phyloP scores from a whole-genome alignment of 64 coral and sea anemone genomes.

The Pachyseris speciosa region DNA sequence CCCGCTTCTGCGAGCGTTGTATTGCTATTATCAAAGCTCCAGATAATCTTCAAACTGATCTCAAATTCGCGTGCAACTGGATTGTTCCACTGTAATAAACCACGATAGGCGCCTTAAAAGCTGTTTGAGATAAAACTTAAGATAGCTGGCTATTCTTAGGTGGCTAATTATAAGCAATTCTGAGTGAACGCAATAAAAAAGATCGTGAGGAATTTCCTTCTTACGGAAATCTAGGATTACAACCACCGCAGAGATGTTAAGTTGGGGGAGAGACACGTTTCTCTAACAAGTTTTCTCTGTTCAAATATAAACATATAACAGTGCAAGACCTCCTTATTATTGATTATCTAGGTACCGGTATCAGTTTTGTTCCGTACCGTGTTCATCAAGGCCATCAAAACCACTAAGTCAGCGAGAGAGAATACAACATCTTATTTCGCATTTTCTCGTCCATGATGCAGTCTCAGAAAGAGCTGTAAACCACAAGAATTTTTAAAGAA shows the following conservation, averaged over 20 bases:
- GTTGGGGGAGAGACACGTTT: not conserved
- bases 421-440: no score
- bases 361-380: no score
- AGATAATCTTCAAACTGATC: not conserved
- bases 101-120: not conserved
- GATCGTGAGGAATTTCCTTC: slow-evolving; percentile 27
- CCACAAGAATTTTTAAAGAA: no score
- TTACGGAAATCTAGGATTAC: slow-evolving; percentile 40
- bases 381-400: no score
- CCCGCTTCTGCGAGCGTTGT: not conserved
- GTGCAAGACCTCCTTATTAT: no score
- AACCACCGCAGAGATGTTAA: not conserved
- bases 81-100: not conserved
- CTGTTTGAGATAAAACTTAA: not conserved
- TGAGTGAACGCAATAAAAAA: not conserved
- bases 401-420: no score
- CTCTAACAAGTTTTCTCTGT: no score
- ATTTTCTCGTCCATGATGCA: no score
- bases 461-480: no score
- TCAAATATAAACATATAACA: no score
- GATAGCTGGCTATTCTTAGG: not conserved
- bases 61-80: not conserved
- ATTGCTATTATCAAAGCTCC: not conserved
- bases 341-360: no score
- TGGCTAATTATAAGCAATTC: not conserved